A percentile compares a stretch with the other conserved stretches of the same genome.
Conservation (phyloP, 2,888 invertebrate species). For the Drosophila falleni region DNA sequence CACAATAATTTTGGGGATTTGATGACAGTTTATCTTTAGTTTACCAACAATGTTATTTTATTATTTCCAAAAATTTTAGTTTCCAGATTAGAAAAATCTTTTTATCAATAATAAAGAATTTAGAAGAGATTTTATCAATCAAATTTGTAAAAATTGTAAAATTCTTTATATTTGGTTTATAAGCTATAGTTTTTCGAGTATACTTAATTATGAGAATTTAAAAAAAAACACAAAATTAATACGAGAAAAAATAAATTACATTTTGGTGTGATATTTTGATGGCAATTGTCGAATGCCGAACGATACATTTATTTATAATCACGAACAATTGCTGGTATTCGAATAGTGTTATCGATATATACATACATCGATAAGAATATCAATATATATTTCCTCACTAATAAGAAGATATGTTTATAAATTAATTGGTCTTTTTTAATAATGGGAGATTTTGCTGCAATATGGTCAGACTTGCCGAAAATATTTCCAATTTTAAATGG, state of each 20-base stretch:
- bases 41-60: background rate
- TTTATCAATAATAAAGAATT: background rate
- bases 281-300: background rate
- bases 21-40: background rate
- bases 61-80: background rate
- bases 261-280: background rate
- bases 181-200: background rate
- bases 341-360: background rate
- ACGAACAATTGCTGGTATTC: background rate
- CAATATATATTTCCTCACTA: background rate
- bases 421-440: conserved; percentile 2
- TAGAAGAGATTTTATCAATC: background rate
- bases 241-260: background rate
- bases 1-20: background rate
- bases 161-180: background rate
- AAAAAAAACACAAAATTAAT: background rate
- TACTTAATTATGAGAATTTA: background rate
- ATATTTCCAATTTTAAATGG: conserved; percentile 81
- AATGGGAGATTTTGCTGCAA: conserved; percentile 71
- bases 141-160: background rate
- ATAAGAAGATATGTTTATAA: conserved; percentile 2
- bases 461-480: conserved; percentile 74
- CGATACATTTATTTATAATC: background rate
- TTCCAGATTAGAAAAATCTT: background rate
- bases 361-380: conserved; percentile 1